phyloP scores from a whole-genome alignment of 2,888 invertebrate genomes.

The Cantharis rufa region DNA sequence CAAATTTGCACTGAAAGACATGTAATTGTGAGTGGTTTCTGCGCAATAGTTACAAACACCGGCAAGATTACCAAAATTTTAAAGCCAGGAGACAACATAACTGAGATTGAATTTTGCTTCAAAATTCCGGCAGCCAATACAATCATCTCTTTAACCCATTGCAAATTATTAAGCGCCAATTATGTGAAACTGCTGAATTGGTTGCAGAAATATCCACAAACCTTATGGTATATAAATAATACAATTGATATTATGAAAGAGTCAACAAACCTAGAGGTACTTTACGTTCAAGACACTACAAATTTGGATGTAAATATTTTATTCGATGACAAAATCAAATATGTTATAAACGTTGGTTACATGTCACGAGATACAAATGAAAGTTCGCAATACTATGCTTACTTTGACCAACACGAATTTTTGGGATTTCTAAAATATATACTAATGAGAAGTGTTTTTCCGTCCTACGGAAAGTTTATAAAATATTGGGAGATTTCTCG shows the following conservation, averaged over 20 bases:
- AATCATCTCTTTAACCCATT: constrained; percentile 35
- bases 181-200: constrained; percentile 33
- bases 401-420: constrained; percentile 7
- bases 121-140: constrained; percentile 33
- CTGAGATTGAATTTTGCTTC: constrained; percentile 35
- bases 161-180: constrained; percentile 26
- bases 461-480: constrained; percentile 33
- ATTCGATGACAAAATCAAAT: background rate
- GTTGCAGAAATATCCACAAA: constrained; percentile 48
- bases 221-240: constrained; percentile 53
- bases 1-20: constrained; percentile 37
- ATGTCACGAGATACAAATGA: background rate
- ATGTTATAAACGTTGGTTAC: constrained; percentile 13
- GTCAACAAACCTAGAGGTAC: background rate
- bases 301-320: background rate
- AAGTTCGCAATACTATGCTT: constrained; percentile 7
- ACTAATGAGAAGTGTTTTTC: constrained; percentile 29
- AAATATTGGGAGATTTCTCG: constrained; percentile 36
- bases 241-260: background rate
- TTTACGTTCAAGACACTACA: background rate
- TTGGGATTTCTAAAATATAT: constrained; percentile 17
- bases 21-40: constrained; percentile 37
- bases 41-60: constrained; percentile 22
- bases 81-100: constrained; percentile 26
- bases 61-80: constrained; percentile 13